Conservation (phyloP, 1,140 invertebrate genomes). For the Mya arenaria region DNA sequence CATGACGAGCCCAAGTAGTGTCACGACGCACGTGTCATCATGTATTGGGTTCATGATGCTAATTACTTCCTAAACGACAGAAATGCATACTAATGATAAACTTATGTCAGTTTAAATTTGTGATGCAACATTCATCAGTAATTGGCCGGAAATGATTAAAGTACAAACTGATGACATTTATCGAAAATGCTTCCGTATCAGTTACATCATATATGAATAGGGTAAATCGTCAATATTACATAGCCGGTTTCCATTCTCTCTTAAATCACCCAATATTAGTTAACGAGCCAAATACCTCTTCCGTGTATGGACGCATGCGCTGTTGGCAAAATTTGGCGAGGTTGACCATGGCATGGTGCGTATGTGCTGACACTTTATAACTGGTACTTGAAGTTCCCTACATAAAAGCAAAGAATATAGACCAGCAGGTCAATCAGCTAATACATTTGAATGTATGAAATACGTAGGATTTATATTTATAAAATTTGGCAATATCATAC, state of each 20-base stretch:
- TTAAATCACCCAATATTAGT: neutral
- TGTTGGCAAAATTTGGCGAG: neutral
- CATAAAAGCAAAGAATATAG: too few species aligned
- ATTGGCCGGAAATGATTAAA: neutral
- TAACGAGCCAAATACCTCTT: neutral
- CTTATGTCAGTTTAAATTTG: too few species aligned
- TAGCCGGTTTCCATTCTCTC: neutral
- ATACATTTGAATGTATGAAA: neutral
- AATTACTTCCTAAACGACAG: neutral
- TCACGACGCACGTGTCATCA: neutral
- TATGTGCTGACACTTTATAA: neutral
- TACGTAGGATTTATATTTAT: neutral
- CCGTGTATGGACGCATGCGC: neutral
- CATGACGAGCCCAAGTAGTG: neutral
- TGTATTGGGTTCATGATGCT: neutral
- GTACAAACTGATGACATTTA: neutral
- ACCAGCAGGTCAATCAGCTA: neutral
- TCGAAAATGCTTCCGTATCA: neutral
- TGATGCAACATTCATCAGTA: neutral
- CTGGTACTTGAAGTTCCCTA: neutral
- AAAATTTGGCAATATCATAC: too few species aligned
- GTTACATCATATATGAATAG: neutral
- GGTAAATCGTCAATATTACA: neutral
- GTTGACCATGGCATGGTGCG: neutral
- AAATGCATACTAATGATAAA: too few species aligned